Evolutionary conservation across 2,113 vertebrate species (phyloP), one percentile per base, ranked within the genome.

Genomic region (Passer domesticus): DNA sequence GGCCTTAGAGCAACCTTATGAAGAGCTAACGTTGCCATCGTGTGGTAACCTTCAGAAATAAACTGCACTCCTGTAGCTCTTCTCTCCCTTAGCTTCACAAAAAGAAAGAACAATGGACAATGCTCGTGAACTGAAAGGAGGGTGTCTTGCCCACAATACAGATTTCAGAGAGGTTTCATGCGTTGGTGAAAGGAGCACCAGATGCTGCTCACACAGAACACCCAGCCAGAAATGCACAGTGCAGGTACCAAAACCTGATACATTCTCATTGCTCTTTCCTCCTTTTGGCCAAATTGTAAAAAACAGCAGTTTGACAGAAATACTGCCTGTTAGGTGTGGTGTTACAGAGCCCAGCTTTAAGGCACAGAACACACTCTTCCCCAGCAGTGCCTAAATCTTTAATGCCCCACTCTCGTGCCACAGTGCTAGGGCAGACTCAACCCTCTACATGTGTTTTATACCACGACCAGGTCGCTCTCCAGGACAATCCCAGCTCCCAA

Each of bases 401-500:
- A 24, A 25, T 0, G 5, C 6, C 23, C 10, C 1, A 3, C 52
- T 30, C 23, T 18, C 1, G 0, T 0, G 3, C 25, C 1, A 1
- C 13, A 9, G 24, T 1, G 16, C n/a, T 11, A 23, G 9, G 22
- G 19, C 49, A 56, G 25, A 20, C 55, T 69, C 33, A 25, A 8
- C 2, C 1, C 10, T 76, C 8, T 12, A 7, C 4, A 2, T 2
- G 5, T 13, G 19, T 67, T 67, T 25, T 13, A 39, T 1, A 11
- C 22, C 0, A 0, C 22, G 9, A 1, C 0, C 13, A 39, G 11
- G 43, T 3, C 10, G 1, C 49, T 14, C 15, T 9, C 33, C 10
- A 70, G 64, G 20, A 56, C 24, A 21, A 22, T 6, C 28, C 28
- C 41, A 66, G 55, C 41, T 33, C 66, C 39, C 14, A 23, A 5